Evolutionary conservation across 64 coral and sea anemone species (phyloP), one percentile per base, ranked within the genome.

Genomic region (Actinia tenebrosa): DNA sequence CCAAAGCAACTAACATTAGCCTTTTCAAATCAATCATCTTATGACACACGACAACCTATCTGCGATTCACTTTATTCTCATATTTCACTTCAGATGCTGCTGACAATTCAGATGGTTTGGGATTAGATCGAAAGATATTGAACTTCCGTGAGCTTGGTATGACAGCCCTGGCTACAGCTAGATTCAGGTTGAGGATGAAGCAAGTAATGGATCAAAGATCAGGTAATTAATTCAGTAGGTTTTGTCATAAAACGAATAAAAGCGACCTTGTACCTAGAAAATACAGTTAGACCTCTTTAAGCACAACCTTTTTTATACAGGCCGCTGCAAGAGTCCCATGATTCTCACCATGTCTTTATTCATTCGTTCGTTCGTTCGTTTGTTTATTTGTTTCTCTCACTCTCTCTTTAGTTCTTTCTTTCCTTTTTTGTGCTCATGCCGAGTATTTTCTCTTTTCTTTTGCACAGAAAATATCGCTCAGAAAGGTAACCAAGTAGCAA

Each of bases 111-210:
- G 80, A 83, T 52, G 54, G 45, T 22, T 83, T 16, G 15, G 80
- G 45, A 58, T 4, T 83, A 10, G 80, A 83, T 20, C 80, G 80
- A 83, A 83, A 83, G 23, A 52, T 53, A 0, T 10, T 83, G 45
- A 83, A 52, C 54, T 58, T 83, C 11, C 44, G 80, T 8, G 80
- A 83, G 80, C 17, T 83, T 58, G 54, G 80, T 16, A 30, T 83
- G 80, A 50, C 80, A 53, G 80, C 80, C 43, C 27, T 83, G 10
- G 80, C 80, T 19, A 83, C 80, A 53, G 80, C 80, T 9, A 52
- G 80, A 19, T 83, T 83, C 80, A 83, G 80, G 45, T 22, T 58
- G 44, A 83, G 80, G 7, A 83, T 83, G 19, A 83, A 44, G 44
- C 19, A 83, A 26, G 54, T 45, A 7, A 47, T 52, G 25, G 80